Evolutionary conservation across 2,113 vertebrate genomes (phyloP).

Genomic region (Microtus oregoni): DNA sequence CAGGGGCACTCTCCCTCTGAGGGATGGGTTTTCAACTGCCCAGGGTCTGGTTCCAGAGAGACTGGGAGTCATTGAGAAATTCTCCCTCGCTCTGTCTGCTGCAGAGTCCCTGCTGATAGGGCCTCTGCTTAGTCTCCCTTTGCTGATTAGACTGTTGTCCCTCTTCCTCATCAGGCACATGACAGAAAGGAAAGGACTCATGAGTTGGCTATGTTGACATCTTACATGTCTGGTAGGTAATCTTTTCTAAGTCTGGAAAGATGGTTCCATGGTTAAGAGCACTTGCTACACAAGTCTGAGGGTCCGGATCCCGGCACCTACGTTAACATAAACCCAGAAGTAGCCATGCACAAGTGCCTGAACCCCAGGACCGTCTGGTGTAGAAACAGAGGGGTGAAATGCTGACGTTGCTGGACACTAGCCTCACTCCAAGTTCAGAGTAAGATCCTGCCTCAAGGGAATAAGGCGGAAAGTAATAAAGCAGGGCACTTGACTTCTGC

Average conservation of each 20-base stretch:
- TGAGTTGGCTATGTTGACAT: background rate
- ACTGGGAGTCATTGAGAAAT: background rate
- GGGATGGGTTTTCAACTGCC: background rate
- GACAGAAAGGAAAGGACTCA: background rate
- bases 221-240: background rate
- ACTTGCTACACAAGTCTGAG: background rate
- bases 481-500: background rate
- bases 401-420: no score
- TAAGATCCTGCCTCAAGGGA: background rate
- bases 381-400: background rate
- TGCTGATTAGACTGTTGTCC: background rate
- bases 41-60: background rate
- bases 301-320: no score
- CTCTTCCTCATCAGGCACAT: background rate
- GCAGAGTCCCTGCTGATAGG: background rate
- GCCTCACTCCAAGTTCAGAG: no score
- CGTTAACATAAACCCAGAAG: background rate
- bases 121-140: background rate
- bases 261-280: background rate
- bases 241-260: background rate
- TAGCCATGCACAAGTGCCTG: no score
- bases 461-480: no score
- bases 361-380: background rate
- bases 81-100: background rate
- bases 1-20: background rate